Evolutionary conservation across 2,888 invertebrate genomes (phyloP).

Genomic region (Synanthedon tipuliformis): DNA sequence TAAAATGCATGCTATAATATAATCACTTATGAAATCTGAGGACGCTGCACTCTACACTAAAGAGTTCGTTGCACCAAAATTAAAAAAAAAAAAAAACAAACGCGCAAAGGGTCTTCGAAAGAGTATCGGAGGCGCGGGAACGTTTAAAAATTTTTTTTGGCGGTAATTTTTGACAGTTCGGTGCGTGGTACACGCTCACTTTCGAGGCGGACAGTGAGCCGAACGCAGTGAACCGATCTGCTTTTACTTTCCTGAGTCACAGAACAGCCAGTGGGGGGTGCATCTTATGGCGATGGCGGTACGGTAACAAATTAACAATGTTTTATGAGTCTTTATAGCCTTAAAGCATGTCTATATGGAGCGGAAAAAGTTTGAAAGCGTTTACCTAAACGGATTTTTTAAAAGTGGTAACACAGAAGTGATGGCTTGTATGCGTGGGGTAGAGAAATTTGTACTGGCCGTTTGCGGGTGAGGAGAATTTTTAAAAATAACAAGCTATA

Average conservation of each 20-base stretch:
- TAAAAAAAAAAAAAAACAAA: conserved; percentile 8
- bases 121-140: conserved; percentile 5
- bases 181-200: conserved; percentile 55
- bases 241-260: conserved; percentile 58
- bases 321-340: not conserved
- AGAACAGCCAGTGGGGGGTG: conserved; percentile 49
- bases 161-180: conserved; percentile 30
- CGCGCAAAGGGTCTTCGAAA: conserved; percentile 18
- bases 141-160: conserved; percentile 24
- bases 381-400: too few species aligned
- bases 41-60: conserved; percentile 36
- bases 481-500: too few species aligned
- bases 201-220: conserved; percentile 51
- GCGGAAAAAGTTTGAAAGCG: too few species aligned
- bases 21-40: conserved; percentile 47
- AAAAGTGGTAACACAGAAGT: too few species aligned
- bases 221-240: conserved; percentile 32
- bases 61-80: conserved; percentile 46
- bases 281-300: conserved; percentile 12
- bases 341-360: too few species aligned
- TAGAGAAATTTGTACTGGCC: too few species aligned
- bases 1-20: conserved; percentile 35
- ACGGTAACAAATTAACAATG: not conserved
- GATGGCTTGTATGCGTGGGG: too few species aligned
- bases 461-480: too few species aligned